A percentile compares a stretch with the other conserved stretches of the same genome.
Evolutionary conservation across 2,797 vertebrate species (phyloP).

Genomic region (Tapera naevia): DNA sequence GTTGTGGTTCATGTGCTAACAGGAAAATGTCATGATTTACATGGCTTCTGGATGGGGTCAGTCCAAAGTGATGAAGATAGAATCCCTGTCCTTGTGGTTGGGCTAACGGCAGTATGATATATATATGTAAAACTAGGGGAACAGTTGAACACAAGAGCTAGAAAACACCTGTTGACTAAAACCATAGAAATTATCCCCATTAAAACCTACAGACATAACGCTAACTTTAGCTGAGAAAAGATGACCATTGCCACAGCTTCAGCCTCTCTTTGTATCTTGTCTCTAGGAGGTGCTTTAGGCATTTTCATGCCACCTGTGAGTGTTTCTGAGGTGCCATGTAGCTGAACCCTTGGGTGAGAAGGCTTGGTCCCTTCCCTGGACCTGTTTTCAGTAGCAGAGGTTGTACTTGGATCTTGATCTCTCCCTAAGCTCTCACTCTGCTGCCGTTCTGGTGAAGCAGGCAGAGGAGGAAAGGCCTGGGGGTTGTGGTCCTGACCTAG

Average conservation of each 20-base stretch:
- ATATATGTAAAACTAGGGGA: not conserved
- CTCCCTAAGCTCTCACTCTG: not conserved
- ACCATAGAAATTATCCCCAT: not conserved
- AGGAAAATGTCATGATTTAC: not conserved
- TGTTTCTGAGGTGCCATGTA: not conserved
- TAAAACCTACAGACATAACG: not conserved
- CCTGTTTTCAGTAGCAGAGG: not conserved
- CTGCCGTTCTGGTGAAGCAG: not conserved
- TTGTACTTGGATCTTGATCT: not conserved
- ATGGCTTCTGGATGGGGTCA: not conserved
- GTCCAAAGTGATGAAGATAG: not conserved
- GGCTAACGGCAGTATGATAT: not conserved
- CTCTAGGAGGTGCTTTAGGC: not conserved
- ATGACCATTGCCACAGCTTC: not conserved
- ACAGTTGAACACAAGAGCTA: not conserved
- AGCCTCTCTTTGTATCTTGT: not conserved
- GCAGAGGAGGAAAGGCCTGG: not conserved
- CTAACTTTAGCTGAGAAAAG: not conserved
- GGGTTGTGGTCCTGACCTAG: fast-evolving
- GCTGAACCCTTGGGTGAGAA: not conserved
- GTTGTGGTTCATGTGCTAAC: not conserved
- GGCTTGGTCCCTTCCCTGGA: not conserved
- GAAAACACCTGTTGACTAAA: not conserved
- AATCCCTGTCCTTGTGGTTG: not conserved
- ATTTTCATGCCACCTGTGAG: not conserved